Evolutionary conservation across 2,888 invertebrate genomes (phyloP), one percentile per base, ranked within the genome.

Genomic region (Biston betularia): DNA sequence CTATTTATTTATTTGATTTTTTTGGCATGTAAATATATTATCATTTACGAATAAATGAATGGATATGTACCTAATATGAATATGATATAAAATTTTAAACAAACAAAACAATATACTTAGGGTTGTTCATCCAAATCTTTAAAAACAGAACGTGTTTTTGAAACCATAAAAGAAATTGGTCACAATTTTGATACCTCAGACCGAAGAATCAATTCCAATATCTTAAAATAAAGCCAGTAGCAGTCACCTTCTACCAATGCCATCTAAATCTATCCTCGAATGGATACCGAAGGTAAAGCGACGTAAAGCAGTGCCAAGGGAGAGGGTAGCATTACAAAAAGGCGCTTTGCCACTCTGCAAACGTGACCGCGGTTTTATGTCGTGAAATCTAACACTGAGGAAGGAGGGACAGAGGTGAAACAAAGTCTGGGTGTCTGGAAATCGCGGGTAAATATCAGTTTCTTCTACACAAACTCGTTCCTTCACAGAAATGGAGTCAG

Each of bases 291-390:
- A 54, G 40, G 34, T 14, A 33, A 49, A 40, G n/a, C 12, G 8
- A 46, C 54, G 14, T 42, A 48, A 42, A 40, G 15, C 24, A 45
- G 12, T 60, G 59, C 65, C 59, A 59, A 15, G 48, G 59, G 44
- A 44, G 35, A 35, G 42, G 38, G 24, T 59, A 49, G 44, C 9
- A n/a, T 59, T 65, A 35, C 65, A 59, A 24, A 59, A 24, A 59
- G 49, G 34, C 34, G 55, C 38, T 54, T 44, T 49, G 44, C 14
- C 38, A 40, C 35, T 55, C 54, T 11, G 34, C 48, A 53, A 33
- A 33, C 60, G 50, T 46, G 65, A 60, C 60, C 7, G 59, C 10
- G 42, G 7, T 56, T 55, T 8, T 55, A 14, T 65, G 60, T 38
- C 59, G 38, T 9, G 42, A 38, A 55, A 58, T 33, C 11, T 4